A percentile compares a stretch with the other conserved stretches of the same genome.
Conservation (phyloP, 1,140 invertebrate species). For the Diprion similis region DNA sequence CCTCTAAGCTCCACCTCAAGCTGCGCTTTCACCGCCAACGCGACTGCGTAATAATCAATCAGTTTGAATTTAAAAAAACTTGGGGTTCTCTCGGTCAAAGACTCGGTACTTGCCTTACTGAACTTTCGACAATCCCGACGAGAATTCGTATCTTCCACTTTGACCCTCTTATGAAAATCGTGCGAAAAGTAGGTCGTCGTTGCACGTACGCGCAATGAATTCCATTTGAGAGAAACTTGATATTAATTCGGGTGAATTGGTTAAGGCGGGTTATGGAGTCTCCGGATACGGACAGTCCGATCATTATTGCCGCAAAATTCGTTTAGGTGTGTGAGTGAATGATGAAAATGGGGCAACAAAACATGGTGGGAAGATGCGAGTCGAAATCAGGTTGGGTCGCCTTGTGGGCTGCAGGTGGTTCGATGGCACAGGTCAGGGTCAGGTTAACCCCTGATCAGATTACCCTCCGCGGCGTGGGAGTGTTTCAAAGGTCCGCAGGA, state of each 20-base stretch:
- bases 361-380: conserved; percentile 40
- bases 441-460: conserved; percentile 60
- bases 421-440: conserved; percentile 55
- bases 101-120: too few relatives aligned
- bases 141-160: too few relatives aligned
- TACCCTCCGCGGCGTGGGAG: conserved; percentile 58
- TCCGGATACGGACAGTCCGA: neutral
- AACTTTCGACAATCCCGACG: too few relatives aligned
- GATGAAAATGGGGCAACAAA: conserved; percentile 13
- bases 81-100: too few relatives aligned
- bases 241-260: too few relatives aligned
- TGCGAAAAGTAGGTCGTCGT: too few relatives aligned
- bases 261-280: neutral
- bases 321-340: conserved; percentile 13
- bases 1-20: neutral
- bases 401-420: conserved; percentile 39
- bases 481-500: conserved; percentile 46
- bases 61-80: too few relatives aligned
- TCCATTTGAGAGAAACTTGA: too few relatives aligned
- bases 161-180: too few relatives aligned
- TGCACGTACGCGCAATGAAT: too few relatives aligned
- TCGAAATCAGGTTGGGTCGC: conserved; percentile 51
- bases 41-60: too few relatives aligned
- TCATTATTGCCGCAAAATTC: neutral
- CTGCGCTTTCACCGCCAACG: conserved; percentile 11